These are phyloP conservation scores for Gobiocypris rarus DNA, from an alignment of 2,113 vertebrate species.

Conservation along the genomic window DNA sequence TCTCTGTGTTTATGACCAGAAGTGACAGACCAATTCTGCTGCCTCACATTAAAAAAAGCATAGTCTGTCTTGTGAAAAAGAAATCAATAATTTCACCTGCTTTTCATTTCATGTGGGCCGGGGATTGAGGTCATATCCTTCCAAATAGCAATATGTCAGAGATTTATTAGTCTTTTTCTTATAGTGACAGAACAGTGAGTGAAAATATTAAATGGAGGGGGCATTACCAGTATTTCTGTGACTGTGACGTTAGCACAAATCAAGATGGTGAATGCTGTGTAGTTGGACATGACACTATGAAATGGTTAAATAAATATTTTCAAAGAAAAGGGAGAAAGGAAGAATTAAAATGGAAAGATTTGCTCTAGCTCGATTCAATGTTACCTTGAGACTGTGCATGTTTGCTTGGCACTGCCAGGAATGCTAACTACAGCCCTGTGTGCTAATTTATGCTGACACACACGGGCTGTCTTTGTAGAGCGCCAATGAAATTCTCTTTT, in stretches of 20 bases:
- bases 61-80: constrained; percentile 41
- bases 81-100: constrained; percentile 42
- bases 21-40: constrained; percentile 47
- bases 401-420: constrained; percentile 16
- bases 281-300: background rate
- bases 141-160: constrained; percentile 22
- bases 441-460: constrained; percentile 36
- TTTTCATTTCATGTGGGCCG: constrained; percentile 25
- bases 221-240: background rate
- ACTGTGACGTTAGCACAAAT: background rate
- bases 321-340: background rate
- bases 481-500: background rate
- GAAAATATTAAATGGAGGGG: constrained; percentile 16
- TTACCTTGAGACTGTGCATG: constrained; percentile 34
- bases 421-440: constrained; percentile 27
- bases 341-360: background rate
- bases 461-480: constrained; percentile 11
- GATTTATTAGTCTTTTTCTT: constrained; percentile 33
- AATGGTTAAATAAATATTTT: background rate
- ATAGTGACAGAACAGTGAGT: constrained; percentile 5
- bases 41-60: constrained; percentile 39
- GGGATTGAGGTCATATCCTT: constrained; percentile 31
- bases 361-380: constrained; percentile 5
- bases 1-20: constrained; percentile 34
- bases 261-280: background rate